Evolutionary conservation across 2,888 invertebrate species (phyloP), one percentile per base, ranked within the genome.

Genomic region (Troides oblongomaculatus): DNA sequence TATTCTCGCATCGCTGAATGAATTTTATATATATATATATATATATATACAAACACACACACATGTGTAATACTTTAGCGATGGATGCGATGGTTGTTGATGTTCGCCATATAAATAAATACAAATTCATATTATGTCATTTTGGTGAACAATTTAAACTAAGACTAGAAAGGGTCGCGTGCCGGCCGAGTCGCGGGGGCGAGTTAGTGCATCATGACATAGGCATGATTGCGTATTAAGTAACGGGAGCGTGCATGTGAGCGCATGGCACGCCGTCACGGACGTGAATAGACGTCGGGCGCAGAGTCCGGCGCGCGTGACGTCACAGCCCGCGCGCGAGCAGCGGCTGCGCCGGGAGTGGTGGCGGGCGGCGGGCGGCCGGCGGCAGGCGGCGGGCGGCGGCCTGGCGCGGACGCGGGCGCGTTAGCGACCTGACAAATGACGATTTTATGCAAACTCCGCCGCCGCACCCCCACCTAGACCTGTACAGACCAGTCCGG

Each of bases 381-480:
- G 21, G 21, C 21, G 21, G 43, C n/a, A 2, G 14, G n/a, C 56
- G 74, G 73, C 57, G 75, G 64, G 76, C 72, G 71, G 74, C 69
- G 77, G 73, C 75, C 86, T 90, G 90, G 78, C 78, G 81, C 81
- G 83, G 89, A 89, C 89, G 84, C 75, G 71, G 56, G 75, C 82
- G 86, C 89, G 87, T 90, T 87, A 90, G 88, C 84, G 85, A 77
- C 76, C 79, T 90, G 92, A 92, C 89, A 92, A 92, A 92, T 87
- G 90, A 88, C 82, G 85, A 84, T 89, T 92, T 90, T 92, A 92
- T 92, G 92, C 92, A 87, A 92, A 90, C 83, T 77, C 79, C 74
- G 65, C 74, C 73, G 78, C 76, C 71, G 74, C 73, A 74, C 66
- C 2, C 46, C 12, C 14, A 70, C 78, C 77, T 74, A 74, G 70